A percentile compares a stretch with the other conserved stretches of the same genome.
Conservation (phyloP, 2,888 invertebrate species). For the Rhopalosiphum nymphaeae region DNA sequence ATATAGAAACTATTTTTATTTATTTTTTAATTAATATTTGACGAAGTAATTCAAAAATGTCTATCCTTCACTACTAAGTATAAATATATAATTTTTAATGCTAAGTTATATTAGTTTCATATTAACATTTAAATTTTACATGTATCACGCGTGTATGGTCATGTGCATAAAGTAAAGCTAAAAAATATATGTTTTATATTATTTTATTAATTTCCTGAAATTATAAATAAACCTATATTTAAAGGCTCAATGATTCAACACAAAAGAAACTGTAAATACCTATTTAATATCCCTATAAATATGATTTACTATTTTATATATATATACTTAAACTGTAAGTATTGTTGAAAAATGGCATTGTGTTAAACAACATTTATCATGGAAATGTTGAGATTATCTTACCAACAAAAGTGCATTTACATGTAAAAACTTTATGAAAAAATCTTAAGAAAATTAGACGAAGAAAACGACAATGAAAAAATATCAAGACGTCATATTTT, state of each 20-base stretch:
- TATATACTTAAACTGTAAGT: not conserved
- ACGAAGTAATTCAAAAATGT: not conserved
- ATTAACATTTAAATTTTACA: not conserved
- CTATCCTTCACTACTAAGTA: not conserved
- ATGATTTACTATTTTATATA: not conserved
- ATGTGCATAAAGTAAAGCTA: not conserved
- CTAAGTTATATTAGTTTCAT: no score
- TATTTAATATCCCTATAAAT: not conserved
- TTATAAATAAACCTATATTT: not conserved
- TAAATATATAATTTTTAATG: not conserved
- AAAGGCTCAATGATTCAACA: not conserved
- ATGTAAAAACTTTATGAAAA: slow-evolving; percentile 25
- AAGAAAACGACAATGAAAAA: not conserved
- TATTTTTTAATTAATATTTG: not conserved
- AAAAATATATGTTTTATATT: not conserved
- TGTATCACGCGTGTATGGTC: not conserved
- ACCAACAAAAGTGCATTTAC: slow-evolving; percentile 17
- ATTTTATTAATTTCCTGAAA: not conserved
- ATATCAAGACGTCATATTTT: not conserved
- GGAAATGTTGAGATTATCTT: not conserved
- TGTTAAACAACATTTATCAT: slow-evolving; percentile 7
- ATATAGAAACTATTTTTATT: not conserved
- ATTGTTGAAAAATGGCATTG: slow-evolving; percentile 34
- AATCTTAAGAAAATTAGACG: slow-evolving; percentile 19
- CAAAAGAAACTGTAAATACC: not conserved